Percentiles rank a stretch among this genome's conserved stretches.
phyloP scores from a whole-genome alignment of 37 sponge, comb jelly and placozoan species.

The Tethya wilhelma region DNA sequence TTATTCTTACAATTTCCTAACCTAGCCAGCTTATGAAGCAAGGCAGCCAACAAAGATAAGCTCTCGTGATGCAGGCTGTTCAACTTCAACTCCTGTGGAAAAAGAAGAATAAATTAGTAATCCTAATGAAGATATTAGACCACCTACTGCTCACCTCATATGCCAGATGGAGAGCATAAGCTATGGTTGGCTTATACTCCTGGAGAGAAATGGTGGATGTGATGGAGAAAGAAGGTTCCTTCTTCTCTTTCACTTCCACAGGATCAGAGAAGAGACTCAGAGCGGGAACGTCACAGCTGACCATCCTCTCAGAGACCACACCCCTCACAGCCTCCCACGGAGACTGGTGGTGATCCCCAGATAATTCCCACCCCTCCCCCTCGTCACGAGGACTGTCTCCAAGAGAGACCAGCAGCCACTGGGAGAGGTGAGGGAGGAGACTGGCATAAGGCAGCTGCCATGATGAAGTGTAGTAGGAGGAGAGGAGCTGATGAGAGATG shows the following conservation, averaged over 20 bases:
- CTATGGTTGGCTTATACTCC: neutral
- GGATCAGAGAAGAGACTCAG: slow-evolving; percentile 17
- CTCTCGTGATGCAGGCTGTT: neutral
- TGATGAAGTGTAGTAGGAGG: slow-evolving; percentile 37
- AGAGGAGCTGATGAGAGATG: neutral
- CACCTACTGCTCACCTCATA: slow-evolving; percentile 38
- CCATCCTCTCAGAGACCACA: too few species aligned
- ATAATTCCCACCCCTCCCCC: neutral
- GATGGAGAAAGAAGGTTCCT: too few species aligned
- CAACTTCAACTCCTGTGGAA: slow-evolving; percentile 54
- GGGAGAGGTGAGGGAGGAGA: slow-evolving; percentile 23
- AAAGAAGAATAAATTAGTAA: neutral
- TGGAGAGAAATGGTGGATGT: slow-evolving; percentile 1
- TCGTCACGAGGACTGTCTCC: neutral
- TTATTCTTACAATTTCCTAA: neutral
- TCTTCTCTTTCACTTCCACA: too few species aligned
- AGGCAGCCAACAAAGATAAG: neutral
- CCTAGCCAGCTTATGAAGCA: slow-evolving; percentile 22
- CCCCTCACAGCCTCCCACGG: neutral
- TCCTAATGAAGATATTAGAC: neutral
- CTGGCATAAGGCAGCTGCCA: neutral
- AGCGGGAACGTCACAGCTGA: slow-evolving; percentile 17
- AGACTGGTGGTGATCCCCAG: neutral
- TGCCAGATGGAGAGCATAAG: slow-evolving; percentile 39
- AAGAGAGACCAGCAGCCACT: slow-evolving; percentile 32